Evolutionary conservation across 2,113 vertebrate genomes (phyloP), one percentile per base, ranked within the genome.

Genomic region (Gasterosteus aculeatus): DNA sequence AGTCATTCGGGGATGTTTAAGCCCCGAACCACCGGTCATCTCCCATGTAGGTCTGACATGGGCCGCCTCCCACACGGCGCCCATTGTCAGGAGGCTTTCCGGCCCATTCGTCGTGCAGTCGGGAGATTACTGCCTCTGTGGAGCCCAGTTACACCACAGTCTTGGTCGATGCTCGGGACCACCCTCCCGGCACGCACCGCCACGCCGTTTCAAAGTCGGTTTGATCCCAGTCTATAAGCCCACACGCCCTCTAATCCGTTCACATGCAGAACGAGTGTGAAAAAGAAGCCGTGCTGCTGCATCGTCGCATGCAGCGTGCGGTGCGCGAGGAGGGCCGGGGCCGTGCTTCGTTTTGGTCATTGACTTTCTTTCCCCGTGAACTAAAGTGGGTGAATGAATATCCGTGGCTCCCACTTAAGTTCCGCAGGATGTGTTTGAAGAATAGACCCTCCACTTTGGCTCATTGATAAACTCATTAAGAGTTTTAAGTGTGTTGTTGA

Each of bases 381-480:
- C 68, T 44, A 51, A 46, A 65, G 57, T 22, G 1, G 39, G 7
- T 56, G 14, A 54, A 67, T 78, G 35, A 81, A 70, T 81, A 77
- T 70, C n/a, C 18, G 64, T 69, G 18, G 14, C 29, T 75, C 38
- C n/a, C 26, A 15, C 59, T 78, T 33, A 22, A 59, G 74, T 59
- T 68, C 19, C 53, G 51, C 68, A 10, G 46, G 64, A 53, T 64
- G 46, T 22, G 26, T 82, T 58, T 74, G 65, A 83, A 70, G 26
- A 85, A 75, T 31, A 81, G 60, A 71, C 61, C 26, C 60, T 81
- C 2, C 1, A 33, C 68, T 75, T 83, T 78, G 73, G 64, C 53
- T 73, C 75, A 81, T 79, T 83, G 78, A 85, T 81, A 33, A 70
- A 79, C 56, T 65, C 42, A 83, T 83, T 87, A 71, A 42, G 47